Conservation (phyloP, 2,888 invertebrate genomes). For the Sarcophaga rosellei region DNA sequence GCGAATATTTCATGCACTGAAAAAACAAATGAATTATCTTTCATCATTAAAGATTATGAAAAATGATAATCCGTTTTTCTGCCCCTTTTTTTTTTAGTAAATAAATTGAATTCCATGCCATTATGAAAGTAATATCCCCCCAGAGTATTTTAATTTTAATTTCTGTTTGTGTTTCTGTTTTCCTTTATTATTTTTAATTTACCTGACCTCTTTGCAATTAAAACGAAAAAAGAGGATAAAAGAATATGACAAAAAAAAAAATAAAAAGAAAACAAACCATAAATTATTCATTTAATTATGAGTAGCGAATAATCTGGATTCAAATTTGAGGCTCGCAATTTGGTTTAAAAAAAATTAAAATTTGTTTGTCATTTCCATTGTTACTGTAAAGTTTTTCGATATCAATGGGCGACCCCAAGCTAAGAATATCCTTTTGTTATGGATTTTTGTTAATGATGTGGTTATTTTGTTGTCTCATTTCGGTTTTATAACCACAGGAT, state of each 20-base stretch:
- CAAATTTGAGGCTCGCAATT: not conserved
- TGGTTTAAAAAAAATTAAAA: not conserved
- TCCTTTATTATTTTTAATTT: conserved; percentile 5
- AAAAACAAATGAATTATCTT: not conserved
- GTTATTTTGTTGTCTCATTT: not conserved
- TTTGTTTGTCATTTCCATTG: conserved; percentile 23
- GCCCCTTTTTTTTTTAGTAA: not conserved
- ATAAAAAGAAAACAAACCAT: not conserved
- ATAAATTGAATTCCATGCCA: not conserved
- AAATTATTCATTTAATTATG: conserved; percentile 30
- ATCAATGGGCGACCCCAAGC: conserved; percentile 2
- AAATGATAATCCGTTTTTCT: not conserved
- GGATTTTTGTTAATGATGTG: not conserved
- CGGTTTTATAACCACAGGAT: no score
- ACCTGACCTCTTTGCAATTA: not conserved
- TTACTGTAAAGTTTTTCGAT: not conserved
- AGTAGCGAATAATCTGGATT: conserved; percentile 10
- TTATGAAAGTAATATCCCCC: not conserved
- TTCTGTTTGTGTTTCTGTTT: not conserved
- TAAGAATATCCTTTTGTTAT: not conserved
- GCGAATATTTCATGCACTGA: no score
- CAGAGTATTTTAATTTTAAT: not conserved
- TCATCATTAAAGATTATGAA: not conserved
- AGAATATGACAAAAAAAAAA: no score
- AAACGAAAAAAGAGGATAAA: not conserved